Percentiles rank a stretch among this genome's conserved stretches.
Evolutionary conservation across 2,797 vertebrate species (phyloP).

Genomic region (Scyliorhinus canicula): DNA sequence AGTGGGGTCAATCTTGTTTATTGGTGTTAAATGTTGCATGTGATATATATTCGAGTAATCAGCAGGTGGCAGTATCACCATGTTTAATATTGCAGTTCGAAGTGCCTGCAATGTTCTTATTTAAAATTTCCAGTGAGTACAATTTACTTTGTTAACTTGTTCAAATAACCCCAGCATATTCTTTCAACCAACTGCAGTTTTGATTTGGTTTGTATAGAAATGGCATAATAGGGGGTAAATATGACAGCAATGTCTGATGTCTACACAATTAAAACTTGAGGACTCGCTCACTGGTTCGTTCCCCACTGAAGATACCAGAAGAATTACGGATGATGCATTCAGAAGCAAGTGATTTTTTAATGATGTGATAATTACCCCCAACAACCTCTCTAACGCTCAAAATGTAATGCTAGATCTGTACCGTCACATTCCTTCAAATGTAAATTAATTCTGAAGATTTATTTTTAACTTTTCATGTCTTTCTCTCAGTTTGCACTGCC

Average conservation of each 20-base stretch:
- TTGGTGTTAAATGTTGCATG: not conserved
- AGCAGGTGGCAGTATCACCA: constrained; percentile 26
- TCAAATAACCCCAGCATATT: not conserved
- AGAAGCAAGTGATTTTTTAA: not conserved
- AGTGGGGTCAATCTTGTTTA: not conserved
- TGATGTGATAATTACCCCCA: not conserved
- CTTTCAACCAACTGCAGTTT: not conserved
- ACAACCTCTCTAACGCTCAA: not conserved
- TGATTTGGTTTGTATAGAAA: not conserved
- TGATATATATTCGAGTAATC: not conserved
- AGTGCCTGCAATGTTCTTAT: not conserved
- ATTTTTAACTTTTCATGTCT: not conserved
- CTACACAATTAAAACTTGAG: not conserved
- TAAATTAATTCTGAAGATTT: not conserved
- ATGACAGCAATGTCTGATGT: not conserved
- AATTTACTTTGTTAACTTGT: not conserved
- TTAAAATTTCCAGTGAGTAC: not conserved
- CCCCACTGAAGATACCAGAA: not conserved
- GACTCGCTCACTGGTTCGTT: not conserved
- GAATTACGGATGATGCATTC: not conserved
- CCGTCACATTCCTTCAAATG: not conserved
- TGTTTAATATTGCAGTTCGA: not conserved
- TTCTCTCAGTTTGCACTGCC: no score
- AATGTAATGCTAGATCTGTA: not conserved
- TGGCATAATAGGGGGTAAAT: not conserved